A percentile compares a stretch with the other conserved stretches of the same genome.
These are phyloP conservation scores for Micronycteris hirsuta DNA, from an alignment of 2,113 vertebrate genomes.

Conservation along the genomic window DNA sequence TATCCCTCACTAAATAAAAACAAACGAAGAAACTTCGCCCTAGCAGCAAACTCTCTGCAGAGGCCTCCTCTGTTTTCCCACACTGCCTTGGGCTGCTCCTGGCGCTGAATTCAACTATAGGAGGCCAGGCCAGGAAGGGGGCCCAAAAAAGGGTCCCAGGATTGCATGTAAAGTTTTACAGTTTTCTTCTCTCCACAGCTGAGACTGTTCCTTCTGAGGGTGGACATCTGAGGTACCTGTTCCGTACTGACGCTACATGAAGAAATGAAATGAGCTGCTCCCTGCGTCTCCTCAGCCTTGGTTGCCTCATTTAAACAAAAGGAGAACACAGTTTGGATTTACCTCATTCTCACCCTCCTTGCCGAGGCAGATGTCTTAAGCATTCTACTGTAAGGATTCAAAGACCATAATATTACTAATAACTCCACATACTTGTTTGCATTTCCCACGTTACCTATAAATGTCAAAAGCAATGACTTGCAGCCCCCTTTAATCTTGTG, in stretches of 20 bases:
- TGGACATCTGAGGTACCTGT: neutral
- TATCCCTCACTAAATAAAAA: neutral
- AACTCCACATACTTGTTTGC: constrained; percentile 69
- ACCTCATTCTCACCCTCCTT: constrained; percentile 25
- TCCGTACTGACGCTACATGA: neutral
- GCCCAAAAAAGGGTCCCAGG: neutral
- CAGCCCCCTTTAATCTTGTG: constrained; percentile 68
- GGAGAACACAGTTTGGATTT: neutral
- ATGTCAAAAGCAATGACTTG: constrained; percentile 67
- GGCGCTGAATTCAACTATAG: neutral
- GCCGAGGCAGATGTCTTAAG: constrained; percentile 45
- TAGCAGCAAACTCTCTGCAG: neutral
- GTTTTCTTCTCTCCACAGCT: neutral
- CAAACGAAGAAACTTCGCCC: neutral
- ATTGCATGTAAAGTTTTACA: neutral
- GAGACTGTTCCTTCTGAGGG: neutral
- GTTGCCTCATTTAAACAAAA: constrained; percentile 33
- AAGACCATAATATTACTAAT: constrained; percentile 70
- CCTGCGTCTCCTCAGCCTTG: neutral
- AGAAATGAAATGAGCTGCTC: neutral
- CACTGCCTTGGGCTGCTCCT: neutral
- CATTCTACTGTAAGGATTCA: constrained; percentile 65
- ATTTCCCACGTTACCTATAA: constrained; percentile 71
- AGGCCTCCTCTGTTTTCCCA: neutral
- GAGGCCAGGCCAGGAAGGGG: neutral